Evolutionary conservation across 2,113 vertebrate genomes (phyloP).

Genomic region (Corythoichthys haematopterus): DNA sequence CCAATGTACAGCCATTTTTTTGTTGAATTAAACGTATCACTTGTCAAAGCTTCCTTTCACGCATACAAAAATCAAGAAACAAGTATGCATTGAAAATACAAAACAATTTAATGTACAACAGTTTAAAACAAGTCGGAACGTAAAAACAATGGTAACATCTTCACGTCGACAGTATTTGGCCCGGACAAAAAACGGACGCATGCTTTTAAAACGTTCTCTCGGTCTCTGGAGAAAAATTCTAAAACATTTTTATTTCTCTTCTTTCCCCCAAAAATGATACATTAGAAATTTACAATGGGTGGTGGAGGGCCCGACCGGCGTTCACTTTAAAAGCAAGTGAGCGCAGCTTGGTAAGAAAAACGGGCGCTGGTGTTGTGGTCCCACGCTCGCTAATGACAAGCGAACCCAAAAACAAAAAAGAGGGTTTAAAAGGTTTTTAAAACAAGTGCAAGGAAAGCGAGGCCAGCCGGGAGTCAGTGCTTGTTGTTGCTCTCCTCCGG

Average conservation of each 20-base stretch:
- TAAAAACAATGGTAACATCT: constrained; percentile 69
- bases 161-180: constrained; percentile 44
- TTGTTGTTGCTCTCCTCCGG: constrained; percentile 77
- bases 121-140: constrained; percentile 69
- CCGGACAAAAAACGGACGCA: constrained; percentile 24
- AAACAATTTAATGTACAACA: constrained; percentile 81
- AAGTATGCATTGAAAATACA: constrained; percentile 65
- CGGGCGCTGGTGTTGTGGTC: neutral
- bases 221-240: constrained; percentile 58
- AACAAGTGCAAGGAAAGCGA: constrained; percentile 48
- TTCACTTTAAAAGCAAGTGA: constrained; percentile 34
- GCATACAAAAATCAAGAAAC: constrained; percentile 1
- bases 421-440: constrained; percentile 51
- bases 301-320: constrained; percentile 48
- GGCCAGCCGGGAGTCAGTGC: constrained; percentile 62
- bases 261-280: constrained; percentile 62
- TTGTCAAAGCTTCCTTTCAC: neutral
- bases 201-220: constrained; percentile 54
- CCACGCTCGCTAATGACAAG: neutral
- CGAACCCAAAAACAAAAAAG: neutral
- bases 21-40: constrained; percentile 21
- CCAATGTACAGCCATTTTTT: constrained; percentile 27
- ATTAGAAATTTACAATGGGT: constrained; percentile 61
- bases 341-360: neutral
- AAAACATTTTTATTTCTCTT: constrained; percentile 62